A percentile compares a stretch with the other conserved stretches of the same genome.
phyloP scores from a whole-genome alignment of 2,113 vertebrate genomes.

The Triplophysa tibetana region DNA sequence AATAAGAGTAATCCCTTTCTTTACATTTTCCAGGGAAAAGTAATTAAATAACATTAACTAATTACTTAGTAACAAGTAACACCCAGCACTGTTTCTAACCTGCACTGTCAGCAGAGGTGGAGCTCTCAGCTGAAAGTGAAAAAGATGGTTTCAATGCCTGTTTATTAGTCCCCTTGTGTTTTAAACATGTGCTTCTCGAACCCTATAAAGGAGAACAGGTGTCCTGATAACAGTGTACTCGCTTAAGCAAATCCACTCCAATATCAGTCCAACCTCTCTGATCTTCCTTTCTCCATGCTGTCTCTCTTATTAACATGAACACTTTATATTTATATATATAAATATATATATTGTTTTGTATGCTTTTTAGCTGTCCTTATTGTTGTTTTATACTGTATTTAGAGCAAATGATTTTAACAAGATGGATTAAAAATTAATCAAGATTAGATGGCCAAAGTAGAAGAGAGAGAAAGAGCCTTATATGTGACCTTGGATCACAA shows the following conservation, averaged over 20 bases:
- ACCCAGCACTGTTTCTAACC: neutral
- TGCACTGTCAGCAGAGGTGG: neutral
- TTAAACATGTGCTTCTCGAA: neutral
- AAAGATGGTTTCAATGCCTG: neutral
- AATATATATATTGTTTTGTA: neutral
- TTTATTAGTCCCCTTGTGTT: conserved; percentile 15
- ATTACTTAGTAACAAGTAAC: no score
- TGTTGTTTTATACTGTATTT: neutral
- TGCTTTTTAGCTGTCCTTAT: neutral
- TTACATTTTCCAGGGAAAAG: no score
- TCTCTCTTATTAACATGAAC: neutral
- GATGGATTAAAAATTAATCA: neutral
- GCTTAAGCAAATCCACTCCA: conserved; percentile 36
- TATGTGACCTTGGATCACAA: neutral
- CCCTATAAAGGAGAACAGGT: conserved; percentile 30
- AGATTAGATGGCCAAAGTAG: no score
- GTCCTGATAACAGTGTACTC: conserved; percentile 27
- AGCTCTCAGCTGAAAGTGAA: neutral
- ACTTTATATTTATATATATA: neutral
- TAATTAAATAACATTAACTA: no score
- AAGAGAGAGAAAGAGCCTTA: neutral
- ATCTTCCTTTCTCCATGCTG: conserved; percentile 1
- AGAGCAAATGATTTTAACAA: neutral
- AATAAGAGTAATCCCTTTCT: no score
- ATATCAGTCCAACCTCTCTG: neutral